These are phyloP conservation scores for Paramormyrops kingsleyae DNA, from an alignment of 2,113 vertebrate genomes.

Conservation along the genomic window DNA sequence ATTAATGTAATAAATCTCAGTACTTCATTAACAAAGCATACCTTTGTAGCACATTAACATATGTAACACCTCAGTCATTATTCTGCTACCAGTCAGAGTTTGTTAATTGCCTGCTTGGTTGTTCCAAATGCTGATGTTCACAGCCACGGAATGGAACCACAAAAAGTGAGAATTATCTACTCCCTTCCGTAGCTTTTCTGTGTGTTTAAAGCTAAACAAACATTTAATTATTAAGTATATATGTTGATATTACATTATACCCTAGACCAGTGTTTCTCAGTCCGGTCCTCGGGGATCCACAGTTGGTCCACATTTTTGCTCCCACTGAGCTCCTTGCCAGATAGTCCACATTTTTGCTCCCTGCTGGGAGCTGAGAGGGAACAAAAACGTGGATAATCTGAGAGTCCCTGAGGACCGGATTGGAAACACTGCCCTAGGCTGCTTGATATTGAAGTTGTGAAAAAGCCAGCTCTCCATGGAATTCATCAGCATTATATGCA, in stretches of 20 bases:
- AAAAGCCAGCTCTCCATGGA: background rate
- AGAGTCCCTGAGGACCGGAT: background rate
- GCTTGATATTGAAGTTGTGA: background rate
- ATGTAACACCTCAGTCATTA: background rate
- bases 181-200: background rate
- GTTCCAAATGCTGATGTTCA: background rate
- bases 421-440: background rate
- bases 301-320: background rate
- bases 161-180: background rate
- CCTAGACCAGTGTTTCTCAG: background rate
- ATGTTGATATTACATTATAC: background rate
- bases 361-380: background rate
- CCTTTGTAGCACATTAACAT: background rate
- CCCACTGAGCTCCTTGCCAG: background rate
- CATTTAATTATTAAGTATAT: background rate
- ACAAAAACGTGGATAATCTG: background rate
- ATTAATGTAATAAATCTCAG: background rate
- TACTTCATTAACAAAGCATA: background rate
- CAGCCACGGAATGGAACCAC: background rate
- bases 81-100: background rate
- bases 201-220: background rate
- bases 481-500: background rate
- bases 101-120: background rate
- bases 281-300: background rate
- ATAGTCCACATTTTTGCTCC: background rate